Evolutionary conservation across 2,888 invertebrate species (phyloP), one percentile per base, ranked within the genome.

Genomic region (Drosophila anomelani): DNA sequence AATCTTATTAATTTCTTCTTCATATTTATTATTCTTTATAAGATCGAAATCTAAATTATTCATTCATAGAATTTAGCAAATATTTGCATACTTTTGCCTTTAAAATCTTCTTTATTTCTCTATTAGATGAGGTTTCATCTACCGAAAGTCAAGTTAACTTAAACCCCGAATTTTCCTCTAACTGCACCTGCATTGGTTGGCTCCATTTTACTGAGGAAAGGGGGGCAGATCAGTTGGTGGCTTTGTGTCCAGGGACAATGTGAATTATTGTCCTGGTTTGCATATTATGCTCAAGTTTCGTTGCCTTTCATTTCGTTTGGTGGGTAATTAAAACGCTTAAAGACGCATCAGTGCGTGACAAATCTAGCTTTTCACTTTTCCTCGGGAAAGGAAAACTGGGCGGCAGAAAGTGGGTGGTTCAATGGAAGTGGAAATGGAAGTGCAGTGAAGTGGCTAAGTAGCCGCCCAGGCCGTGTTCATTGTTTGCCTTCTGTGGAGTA

Each of bases 361-460:
- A 90, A 90, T 90, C 90, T 88, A 82, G 82, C 88, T 90, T 90
- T 90, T 90, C 87, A 90, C 90, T 90, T 90, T 90, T 85, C 85
- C 79, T 87, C 77, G 75, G 36, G 53, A 57, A 38, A 41, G 59
- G 59, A 61, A 56, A 53, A 41, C 43, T 36, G 67, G 67, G 29
- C 39, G 6, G 20, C 34, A 15, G 23, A 34, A 23, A 34, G 15
- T 20, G 51, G 51, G 12, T 8, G 7, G n/a, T 23, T 8, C n/a
- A 61, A 29, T 12, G 36, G 10, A 20, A 15, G 23, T 58, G 62
- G 53, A 39, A 17, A 26, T 44, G 54, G 66, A 55, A 68, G 80
- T 79, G 80, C 74, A 57, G 20, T 69, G 49, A 58, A 60, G 68
- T 57, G 75, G 55, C 69, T 73, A 75, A 79, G 66, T 59, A 85